These are phyloP conservation scores for Varecia variegata DNA, from an alignment of 2,797 vertebrate species.

Conservation along the genomic window DNA sequence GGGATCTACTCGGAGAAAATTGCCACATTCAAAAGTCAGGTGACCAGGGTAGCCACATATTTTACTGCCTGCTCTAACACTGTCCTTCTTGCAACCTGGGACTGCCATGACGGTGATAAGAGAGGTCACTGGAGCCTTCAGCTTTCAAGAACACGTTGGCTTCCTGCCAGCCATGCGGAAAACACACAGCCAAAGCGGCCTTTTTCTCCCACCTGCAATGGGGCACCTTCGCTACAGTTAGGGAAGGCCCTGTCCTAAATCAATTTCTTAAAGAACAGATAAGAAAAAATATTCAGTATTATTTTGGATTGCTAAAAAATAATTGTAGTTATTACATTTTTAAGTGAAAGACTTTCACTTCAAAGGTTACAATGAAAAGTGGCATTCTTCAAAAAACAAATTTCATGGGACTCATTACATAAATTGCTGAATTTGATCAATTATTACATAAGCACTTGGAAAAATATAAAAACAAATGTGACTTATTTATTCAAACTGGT, in stretches of 20 bases:
- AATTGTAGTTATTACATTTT: not conserved
- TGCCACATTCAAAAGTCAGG: too few relatives aligned
- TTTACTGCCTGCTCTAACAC: too few relatives aligned
- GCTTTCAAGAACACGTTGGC: not conserved
- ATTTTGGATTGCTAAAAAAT: not conserved
- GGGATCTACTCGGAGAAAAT: too few relatives aligned
- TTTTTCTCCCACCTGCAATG: not conserved
- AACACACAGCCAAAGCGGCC: not conserved
- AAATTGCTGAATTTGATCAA: not conserved
- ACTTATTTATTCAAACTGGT: not conserved
- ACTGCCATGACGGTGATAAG: constrained; percentile 77
- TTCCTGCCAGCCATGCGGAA: not conserved
- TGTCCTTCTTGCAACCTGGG: constrained; percentile 74
- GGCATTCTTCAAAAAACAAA: not conserved
- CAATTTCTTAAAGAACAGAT: not conserved
- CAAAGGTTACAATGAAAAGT: not conserved
- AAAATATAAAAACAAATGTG: not conserved
- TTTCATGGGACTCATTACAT: not conserved
- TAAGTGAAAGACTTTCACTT: not conserved
- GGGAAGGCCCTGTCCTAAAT: not conserved
- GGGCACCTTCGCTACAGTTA: accelerated
- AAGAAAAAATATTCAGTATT: not conserved
- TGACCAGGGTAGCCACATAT: too few relatives aligned
- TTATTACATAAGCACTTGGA: not conserved
- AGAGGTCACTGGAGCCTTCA: not conserved